phyloP scores from a whole-genome alignment of 2,797 vertebrate genomes.

The Cyprinodon diabolis region DNA sequence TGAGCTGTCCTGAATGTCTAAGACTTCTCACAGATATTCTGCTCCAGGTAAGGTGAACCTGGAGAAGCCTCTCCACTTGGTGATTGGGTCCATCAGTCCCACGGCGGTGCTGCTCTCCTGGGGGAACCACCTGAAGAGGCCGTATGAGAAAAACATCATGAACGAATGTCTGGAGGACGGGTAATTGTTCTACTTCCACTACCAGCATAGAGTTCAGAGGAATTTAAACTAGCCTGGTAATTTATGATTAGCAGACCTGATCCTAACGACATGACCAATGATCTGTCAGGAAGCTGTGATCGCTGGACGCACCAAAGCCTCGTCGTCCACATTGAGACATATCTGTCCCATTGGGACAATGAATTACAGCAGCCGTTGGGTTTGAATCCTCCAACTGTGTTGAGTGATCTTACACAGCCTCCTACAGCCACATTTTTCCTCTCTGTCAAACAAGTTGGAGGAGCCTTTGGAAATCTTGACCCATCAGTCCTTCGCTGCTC shows the following conservation, averaged over 20 bases:
- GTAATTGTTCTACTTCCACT: conserved; percentile 61
- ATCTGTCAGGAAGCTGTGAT: not conserved
- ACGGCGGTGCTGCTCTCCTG: conserved; percentile 93
- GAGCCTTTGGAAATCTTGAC: conserved; percentile 63
- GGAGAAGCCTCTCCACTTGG: conserved; percentile 90
- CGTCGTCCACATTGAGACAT: not conserved
- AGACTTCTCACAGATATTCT: conserved; percentile 3
- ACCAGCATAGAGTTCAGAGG: not conserved
- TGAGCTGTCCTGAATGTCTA: rapidly evolving
- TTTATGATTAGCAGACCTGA: too few species aligned
- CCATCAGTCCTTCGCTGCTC: conserved; percentile 39
- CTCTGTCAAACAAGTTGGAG: conserved; percentile 55
- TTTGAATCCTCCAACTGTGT: not conserved
- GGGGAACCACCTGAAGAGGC: conserved; percentile 89
- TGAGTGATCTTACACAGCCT: conserved; percentile 24
- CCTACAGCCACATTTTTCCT: conserved; percentile 26
- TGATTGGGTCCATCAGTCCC: conserved; percentile 88
- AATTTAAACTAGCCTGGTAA: too few species aligned
- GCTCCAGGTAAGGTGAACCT: conserved; percentile 85
- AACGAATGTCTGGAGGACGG: conserved; percentile 91
- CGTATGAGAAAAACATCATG: conserved; percentile 87
- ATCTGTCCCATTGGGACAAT: conserved; percentile 7
- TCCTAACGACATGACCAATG: too few species aligned
- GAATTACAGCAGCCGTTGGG: conserved; percentile 2
- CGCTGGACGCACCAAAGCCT: not conserved